Percentiles rank a stretch among this genome's conserved stretches.
These are phyloP conservation scores for Leptopilina syphax DNA, from an alignment of 2,888 invertebrate genomes.

Conservation along the genomic window DNA sequence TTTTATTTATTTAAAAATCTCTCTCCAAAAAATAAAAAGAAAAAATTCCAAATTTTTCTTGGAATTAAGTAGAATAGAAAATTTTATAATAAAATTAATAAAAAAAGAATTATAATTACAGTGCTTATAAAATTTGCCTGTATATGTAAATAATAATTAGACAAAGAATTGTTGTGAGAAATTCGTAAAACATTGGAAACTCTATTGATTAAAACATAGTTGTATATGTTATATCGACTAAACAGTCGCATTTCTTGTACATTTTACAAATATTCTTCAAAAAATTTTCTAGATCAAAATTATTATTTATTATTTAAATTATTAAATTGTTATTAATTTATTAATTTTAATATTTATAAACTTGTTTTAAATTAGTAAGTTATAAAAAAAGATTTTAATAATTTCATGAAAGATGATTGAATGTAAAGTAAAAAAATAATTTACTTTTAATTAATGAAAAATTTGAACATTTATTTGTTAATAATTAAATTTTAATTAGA, in stretches of 20 bases:
- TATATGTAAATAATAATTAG: conserved; percentile 40
- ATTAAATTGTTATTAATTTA: no score
- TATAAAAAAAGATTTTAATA: no score
- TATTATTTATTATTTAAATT: background rate
- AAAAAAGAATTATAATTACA: conserved; percentile 14
- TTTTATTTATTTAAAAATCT: background rate
- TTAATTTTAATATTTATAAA: no score
- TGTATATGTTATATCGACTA: background rate
- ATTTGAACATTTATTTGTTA: no score
- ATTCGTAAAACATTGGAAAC: conserved; percentile 3
- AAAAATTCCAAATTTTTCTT: conserved; percentile 48
- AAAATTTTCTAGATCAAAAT: background rate
- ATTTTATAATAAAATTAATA: conserved; percentile 31
- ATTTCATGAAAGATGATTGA: no score
- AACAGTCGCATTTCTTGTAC: background rate
- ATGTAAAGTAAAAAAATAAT: no score
- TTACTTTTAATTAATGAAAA: no score
- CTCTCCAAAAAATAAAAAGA: conserved; percentile 15
- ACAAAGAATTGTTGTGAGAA: conserved; percentile 24
- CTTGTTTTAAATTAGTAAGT: no score
- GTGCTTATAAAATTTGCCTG: background rate
- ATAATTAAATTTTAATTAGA: no score
- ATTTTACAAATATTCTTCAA: background rate
- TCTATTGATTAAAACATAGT: conserved; percentile 1
- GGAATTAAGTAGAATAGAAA: conserved; percentile 46